Evolutionary conservation across 2,113 vertebrate species (phyloP), one percentile per base, ranked within the genome.

Genomic region (Myxocyprinus asiaticus): DNA sequence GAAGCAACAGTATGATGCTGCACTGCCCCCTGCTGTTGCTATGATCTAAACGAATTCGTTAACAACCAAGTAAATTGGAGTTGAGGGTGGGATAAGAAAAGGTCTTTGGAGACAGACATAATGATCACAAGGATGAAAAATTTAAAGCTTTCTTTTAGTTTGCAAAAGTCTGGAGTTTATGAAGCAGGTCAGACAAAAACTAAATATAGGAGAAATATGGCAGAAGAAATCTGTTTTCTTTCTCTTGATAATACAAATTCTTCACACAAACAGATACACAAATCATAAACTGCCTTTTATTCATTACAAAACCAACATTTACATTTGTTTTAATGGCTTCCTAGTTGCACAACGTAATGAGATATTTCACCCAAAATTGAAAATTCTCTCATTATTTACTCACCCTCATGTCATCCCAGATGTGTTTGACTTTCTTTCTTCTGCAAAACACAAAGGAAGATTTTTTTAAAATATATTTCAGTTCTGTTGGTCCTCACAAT

Each of bases 21-120:
- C 11, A 88, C 76, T 91, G 91, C 85, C 89, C 88, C 82, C 90
- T 71, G 59, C 65, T 85, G 91, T 88, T 61, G 11, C 12, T 4
- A 6, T 22, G 45, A 62, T 4, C 7, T 2, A 9, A 44, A 50
- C 12, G 14, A 43, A 47, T 6, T 7, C 1, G 0, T 11, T 2
- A 71, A 72, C 55, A 58, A 58, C 42, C 42, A 72, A 72, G 58
- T 72, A 44, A 72, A 59, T 6, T 45, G 14, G 8, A 58, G 53
- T 15, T 71, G 14, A 58, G 33, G 22, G 12, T 55, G 48, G 67
- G 22, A 56, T 6, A 43, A 55, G 42, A 33, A 56, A 55, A n/a
- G 22, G 50, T 71, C 42, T 71, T 71, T 7, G 53, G 51, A 45
- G 53, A 71, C 9, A 0, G 44, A 58, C n/a, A 5, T 58, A 56